Evolutionary conservation across 2,113 vertebrate genomes (phyloP).

Genomic region (Crotalus helleri): DNA sequence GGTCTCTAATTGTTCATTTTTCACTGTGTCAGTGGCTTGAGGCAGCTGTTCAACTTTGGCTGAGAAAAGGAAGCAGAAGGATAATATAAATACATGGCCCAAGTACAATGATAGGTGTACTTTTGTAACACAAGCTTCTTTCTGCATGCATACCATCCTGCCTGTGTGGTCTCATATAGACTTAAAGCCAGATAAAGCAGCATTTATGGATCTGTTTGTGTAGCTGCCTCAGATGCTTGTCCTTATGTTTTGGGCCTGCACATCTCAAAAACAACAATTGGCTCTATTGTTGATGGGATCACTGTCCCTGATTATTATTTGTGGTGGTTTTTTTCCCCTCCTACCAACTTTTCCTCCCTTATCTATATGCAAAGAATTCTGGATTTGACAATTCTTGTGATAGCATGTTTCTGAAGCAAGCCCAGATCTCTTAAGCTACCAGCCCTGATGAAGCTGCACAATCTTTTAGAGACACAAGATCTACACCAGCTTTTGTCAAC

Average conservation of each 20-base stretch:
- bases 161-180: not conserved
- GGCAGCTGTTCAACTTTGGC: not conserved
- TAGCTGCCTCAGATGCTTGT: not conserved
- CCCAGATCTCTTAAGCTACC: not conserved
- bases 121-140: too few species aligned
- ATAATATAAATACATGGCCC: not conserved
- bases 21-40: not conserved
- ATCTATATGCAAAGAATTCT: not conserved
- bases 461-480: not conserved
- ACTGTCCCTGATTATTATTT: too few species aligned
- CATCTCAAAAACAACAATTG: not conserved
- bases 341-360: not conserved
- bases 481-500: not conserved
- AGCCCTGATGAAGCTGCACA: not conserved
- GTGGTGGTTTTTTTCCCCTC: not conserved
- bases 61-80: not conserved
- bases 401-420: not conserved
- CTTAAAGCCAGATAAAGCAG: not conserved
- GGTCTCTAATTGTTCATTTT: not conserved
- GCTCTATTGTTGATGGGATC: not conserved
- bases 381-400: too few species aligned
- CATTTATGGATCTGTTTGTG: not conserved
- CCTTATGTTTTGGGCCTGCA: not conserved
- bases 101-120: not conserved
- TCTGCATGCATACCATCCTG: not conserved